Conservation (phyloP, 2,797 vertebrate genomes). For the Phylloscopus collybita region DNA sequence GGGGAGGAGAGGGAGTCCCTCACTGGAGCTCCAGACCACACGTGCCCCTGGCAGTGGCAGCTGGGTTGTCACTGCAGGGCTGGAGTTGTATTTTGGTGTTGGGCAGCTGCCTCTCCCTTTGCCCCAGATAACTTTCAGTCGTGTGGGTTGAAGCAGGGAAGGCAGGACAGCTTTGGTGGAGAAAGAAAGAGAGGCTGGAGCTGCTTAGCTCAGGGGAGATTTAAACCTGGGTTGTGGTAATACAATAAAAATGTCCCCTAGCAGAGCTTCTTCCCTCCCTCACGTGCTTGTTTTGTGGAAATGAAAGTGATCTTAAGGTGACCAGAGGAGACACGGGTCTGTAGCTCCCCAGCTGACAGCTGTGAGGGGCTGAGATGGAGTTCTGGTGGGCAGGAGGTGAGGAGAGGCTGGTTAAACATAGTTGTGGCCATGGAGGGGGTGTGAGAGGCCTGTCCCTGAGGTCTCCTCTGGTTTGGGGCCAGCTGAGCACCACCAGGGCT, state of each 20-base stretch:
- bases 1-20: neutral
- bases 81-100: neutral
- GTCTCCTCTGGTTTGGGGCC: neutral
- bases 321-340: neutral
- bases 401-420: neutral
- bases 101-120: neutral
- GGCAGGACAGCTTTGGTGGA: neutral
- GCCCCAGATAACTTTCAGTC: fast-evolving
- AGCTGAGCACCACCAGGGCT: neutral
- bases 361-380: fast-evolving
- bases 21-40: fast-evolving
- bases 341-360: neutral
- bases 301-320: neutral
- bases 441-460: neutral
- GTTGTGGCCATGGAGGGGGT: fast-evolving
- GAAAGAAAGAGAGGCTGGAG: neutral
- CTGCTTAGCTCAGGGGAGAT: neutral
- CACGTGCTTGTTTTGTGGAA: neutral
- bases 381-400: neutral
- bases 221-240: neutral
- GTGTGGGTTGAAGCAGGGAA: neutral
- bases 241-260: neutral
- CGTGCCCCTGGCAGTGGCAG: neutral
- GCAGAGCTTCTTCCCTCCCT: neutral
- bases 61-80: neutral